Conservation (phyloP, 35 echinoderm and acorn worm species). For the Acanthaster planci region DNA sequence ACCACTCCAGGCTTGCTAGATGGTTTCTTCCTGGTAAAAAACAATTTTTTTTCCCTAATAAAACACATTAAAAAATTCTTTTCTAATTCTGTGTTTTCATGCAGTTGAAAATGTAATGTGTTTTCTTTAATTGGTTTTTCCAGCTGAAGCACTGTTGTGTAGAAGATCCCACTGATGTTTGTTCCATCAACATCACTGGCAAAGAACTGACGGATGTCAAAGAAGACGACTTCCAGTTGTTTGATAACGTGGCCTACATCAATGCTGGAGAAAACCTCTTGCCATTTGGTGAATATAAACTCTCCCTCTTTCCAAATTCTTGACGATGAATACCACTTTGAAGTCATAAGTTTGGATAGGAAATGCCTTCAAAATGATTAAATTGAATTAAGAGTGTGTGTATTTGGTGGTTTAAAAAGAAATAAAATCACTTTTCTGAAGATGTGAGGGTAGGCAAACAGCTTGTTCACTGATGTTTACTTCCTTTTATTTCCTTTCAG, state of each 20-base stretch:
- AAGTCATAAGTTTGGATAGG: too few species aligned
- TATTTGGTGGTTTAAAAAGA: too few species aligned
- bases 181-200: conserved; percentile 82
- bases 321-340: too few species aligned
- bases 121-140: neutral
- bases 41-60: too few species aligned
- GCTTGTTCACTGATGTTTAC: neutral
- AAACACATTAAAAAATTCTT: too few species aligned
- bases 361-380: too few species aligned
- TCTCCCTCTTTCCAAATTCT: too few species aligned
- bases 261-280: conserved; percentile 94
- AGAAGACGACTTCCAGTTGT: conserved; percentile 79
- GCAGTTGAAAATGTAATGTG: too few species aligned
- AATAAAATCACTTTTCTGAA: too few species aligned
- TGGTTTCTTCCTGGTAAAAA: conserved; percentile 91
- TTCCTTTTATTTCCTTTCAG: conserved; percentile 48
- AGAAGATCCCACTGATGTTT: conserved; percentile 87
- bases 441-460: too few species aligned
- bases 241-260: conserved; percentile 89
- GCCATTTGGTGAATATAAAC: conserved; percentile 76
- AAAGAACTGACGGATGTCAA: conserved; percentile 76
- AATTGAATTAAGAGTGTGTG: too few species aligned
- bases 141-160: conserved; percentile 96
- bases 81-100: too few species aligned
- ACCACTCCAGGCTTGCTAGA: conserved; percentile 59